phyloP scores from a whole-genome alignment of 1,140 invertebrate species.

The Druon quercuslanigerum region DNA sequence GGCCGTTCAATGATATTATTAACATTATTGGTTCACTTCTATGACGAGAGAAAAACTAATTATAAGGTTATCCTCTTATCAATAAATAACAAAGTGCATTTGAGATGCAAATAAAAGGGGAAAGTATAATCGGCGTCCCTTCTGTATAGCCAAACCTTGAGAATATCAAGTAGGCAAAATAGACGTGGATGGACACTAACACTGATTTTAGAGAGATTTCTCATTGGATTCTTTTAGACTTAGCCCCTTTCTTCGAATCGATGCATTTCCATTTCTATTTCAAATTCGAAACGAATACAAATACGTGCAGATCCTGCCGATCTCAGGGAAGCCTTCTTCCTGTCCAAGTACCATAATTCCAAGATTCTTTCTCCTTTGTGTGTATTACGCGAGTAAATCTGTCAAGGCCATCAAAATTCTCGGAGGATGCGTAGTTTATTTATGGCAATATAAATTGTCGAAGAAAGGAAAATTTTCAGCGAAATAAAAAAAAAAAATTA shows the following conservation, averaged over 20 bases:
- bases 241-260: conserved; percentile 63
- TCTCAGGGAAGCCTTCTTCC: neutral
- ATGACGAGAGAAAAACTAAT: conserved; percentile 44
- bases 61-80: neutral
- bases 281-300: conserved; percentile 57
- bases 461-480: neutral
- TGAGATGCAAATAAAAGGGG: no score
- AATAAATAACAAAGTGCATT: conserved; percentile 42
- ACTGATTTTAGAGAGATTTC: conserved; percentile 60
- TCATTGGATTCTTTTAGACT: no score
- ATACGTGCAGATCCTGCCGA: conserved; percentile 56
- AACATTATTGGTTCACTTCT: conserved; percentile 34
- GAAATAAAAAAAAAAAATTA: no score
- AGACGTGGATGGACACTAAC: conserved; percentile 18
- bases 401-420: conserved; percentile 25
- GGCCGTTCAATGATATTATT: no score
- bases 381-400: neutral
- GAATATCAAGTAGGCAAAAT: conserved; percentile 57
- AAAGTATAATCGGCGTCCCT: conserved; percentile 33
- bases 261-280: conserved; percentile 58
- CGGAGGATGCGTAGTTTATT: neutral
- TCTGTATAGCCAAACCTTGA: conserved; percentile 49
- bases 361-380: neutral
- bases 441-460: neutral
- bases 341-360: neutral